These are phyloP conservation scores for Tor tambroides DNA, from an alignment of 2,113 vertebrate species.

Conservation along the genomic window DNA sequence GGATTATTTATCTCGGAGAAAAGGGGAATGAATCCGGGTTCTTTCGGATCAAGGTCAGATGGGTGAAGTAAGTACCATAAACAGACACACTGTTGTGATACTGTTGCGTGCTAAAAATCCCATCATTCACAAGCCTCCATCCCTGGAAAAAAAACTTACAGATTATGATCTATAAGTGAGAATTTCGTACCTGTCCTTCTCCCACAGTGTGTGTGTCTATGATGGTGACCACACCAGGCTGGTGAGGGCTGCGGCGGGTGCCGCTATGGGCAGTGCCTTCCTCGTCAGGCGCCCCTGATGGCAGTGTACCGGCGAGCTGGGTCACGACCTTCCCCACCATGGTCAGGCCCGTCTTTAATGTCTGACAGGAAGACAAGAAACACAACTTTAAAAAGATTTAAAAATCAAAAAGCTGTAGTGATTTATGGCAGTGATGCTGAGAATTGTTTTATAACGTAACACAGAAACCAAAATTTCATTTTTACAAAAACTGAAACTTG, in stretches of 20 bases:
- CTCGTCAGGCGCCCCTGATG: conserved; percentile 87
- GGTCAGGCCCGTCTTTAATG: conserved; percentile 92
- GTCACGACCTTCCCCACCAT: conserved; percentile 99
- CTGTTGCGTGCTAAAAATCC: not conserved
- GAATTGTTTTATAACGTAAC: too few species aligned
- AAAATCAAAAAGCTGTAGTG: not conserved
- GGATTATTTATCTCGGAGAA: conserved; percentile 28
- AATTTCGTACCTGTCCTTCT: conserved; percentile 88
- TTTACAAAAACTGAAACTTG: not conserved
- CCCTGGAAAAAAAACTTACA: not conserved
- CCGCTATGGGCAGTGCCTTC: conserved; percentile 86
- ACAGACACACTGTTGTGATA: not conserved
- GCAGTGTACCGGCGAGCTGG: conserved; percentile 90
- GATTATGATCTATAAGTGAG: not conserved
- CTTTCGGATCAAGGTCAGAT: conserved; percentile 47
- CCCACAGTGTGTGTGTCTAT: conserved; percentile 92
- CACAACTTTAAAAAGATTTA: not conserved
- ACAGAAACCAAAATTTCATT: not conserved
- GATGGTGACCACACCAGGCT: conserved; percentile 90
- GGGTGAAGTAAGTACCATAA: not conserved
- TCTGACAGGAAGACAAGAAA: conserved; percentile 72
- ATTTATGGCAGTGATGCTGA: not conserved
- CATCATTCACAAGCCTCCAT: not conserved
- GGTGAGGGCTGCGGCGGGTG: conserved; percentile 85
- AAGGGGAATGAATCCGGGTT: not conserved